phyloP scores from a whole-genome alignment of 2,797 vertebrate species.

The Malacoraja senta region DNA sequence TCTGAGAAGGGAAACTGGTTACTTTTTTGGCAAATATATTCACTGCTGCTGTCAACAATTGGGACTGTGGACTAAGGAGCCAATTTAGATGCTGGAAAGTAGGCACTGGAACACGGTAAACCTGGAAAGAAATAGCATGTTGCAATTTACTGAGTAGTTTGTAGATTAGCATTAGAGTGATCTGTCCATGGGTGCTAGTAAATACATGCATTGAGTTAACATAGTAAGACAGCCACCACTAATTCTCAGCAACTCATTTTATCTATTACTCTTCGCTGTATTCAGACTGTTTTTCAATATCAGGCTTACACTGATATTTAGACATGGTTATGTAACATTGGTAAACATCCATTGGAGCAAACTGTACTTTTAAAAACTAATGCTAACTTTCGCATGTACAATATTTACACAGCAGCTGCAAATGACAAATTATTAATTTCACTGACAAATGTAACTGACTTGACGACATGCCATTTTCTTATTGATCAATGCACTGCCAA shows the following conservation, averaged over 20 bases:
- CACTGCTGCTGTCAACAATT: background rate
- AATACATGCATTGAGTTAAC: background rate
- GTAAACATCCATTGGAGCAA: constrained; percentile 53
- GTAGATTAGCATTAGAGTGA: background rate
- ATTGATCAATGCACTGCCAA: constrained; percentile 42
- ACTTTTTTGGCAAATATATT: background rate
- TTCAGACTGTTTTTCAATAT: constrained; percentile 48
- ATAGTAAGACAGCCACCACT: background rate
- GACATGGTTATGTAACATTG: constrained; percentile 46
- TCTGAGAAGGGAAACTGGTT: constrained; percentile 41
- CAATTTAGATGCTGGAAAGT: background rate
- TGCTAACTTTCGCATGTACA: constrained; percentile 67
- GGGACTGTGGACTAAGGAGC: background rate
- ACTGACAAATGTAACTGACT: constrained; percentile 56
- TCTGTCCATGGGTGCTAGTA: background rate
- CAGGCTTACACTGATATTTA: constrained; percentile 50
- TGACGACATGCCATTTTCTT: constrained; percentile 34
- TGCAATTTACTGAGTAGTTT: background rate
- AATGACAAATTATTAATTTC: constrained; percentile 53
- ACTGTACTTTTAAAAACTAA: constrained; percentile 58
- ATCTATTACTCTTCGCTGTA: background rate
- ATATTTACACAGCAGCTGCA: constrained; percentile 66
- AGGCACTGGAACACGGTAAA: background rate
- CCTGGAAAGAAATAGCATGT: background rate
- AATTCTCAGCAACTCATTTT: background rate